Percentiles rank a stretch among this genome's conserved stretches.
These are phyloP conservation scores for Dolichotis patagonum DNA, from an alignment of 2,113 vertebrate genomes.

Conservation along the genomic window DNA sequence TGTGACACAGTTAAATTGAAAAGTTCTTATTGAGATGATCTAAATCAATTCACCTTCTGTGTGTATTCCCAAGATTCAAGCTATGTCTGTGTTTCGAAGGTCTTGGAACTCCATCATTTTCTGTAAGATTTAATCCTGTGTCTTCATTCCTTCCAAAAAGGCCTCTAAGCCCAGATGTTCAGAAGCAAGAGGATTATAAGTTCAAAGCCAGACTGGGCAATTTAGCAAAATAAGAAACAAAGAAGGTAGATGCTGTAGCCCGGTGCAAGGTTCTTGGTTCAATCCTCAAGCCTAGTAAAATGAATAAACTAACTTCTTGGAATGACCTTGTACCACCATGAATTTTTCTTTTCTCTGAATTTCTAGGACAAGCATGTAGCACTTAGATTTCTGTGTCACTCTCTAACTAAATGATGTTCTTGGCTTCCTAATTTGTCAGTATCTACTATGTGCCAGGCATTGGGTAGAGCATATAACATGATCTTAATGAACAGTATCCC, in stretches of 20 bases:
- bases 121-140: neutral
- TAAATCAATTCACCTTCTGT: neutral
- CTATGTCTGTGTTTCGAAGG: neutral
- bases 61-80: neutral
- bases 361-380: neutral
- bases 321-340: neutral
- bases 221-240: neutral
- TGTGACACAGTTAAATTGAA: neutral
- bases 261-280: neutral
- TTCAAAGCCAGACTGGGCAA: neutral
- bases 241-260: neutral
- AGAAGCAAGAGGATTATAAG: neutral
- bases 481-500: slow-evolving; percentile 5
- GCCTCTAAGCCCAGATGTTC: neutral
- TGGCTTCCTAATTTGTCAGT: neutral
- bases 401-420: neutral
- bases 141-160: neutral
- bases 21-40: neutral
- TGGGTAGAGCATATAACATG: neutral
- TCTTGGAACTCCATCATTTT: neutral
- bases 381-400: neutral
- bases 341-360: slow-evolving; percentile 19
- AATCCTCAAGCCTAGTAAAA: neutral
- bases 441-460: neutral
- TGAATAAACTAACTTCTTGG: neutral